Percentiles rank a stretch among this genome's conserved stretches.
Conservation (phyloP, 2,797 vertebrate species). For the Eleutherodactylus coqui region DNA sequence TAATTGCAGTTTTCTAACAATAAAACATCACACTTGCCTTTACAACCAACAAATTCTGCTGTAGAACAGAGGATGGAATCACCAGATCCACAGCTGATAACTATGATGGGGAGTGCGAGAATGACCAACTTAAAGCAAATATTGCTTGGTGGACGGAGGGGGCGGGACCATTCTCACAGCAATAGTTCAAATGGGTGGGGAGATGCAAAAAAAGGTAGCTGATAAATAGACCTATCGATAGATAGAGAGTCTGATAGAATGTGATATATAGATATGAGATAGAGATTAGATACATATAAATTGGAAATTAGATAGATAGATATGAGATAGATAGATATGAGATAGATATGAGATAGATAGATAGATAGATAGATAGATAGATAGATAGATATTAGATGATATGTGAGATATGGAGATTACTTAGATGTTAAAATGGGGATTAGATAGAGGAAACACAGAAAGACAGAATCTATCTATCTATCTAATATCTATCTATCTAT, state of each 20-base stretch:
- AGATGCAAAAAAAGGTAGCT: not conserved
- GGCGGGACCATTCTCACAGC: no score
- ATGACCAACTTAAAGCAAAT: not conserved
- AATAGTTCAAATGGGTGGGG: not conserved
- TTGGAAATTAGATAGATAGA: no score
- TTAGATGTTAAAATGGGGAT: no score
- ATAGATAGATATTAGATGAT: no score
- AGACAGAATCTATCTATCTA: no score
- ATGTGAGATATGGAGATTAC: no score
- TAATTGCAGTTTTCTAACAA: not conserved
- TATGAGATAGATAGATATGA: no score
- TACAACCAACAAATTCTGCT: no score
- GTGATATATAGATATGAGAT: not conserved
- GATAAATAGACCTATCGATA: not conserved
- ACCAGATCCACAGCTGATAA: not conserved
- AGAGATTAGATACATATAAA: no score
- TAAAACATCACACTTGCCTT: not conserved
- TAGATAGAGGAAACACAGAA: no score
- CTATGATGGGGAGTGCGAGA: not conserved
- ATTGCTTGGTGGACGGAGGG: not conserved
- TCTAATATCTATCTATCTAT: no score
- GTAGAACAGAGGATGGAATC: not conserved
- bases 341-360: no score
- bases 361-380: not conserved
- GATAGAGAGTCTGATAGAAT: not conserved